Percentiles rank a stretch among this genome's conserved stretches.
Conservation (phyloP, 2,113 vertebrate species). For the Sprattus sprattus region DNA sequence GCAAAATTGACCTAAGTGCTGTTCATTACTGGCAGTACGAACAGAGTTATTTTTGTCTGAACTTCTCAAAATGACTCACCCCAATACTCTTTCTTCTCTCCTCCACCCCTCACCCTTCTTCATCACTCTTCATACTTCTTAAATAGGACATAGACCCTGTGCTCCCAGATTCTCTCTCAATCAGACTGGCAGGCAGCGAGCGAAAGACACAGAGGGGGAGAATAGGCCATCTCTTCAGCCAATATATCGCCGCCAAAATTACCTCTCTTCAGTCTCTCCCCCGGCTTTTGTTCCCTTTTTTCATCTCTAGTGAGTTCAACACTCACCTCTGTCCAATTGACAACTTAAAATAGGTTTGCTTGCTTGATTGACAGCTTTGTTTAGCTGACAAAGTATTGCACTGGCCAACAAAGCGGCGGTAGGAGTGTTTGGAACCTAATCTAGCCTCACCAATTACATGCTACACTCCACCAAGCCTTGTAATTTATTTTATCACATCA, state of each 20-base stretch:
- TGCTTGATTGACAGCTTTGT: constrained; percentile 69
- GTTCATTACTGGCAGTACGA: not conserved
- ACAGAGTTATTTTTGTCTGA: constrained; percentile 7
- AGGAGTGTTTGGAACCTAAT: constrained; percentile 70
- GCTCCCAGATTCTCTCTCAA: not conserved
- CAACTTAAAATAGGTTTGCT: constrained; percentile 74
- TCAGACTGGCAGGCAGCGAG: constrained; percentile 27
- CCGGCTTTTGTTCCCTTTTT: not conserved
- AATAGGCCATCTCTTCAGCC: not conserved
- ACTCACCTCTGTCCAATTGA: constrained; percentile 72
- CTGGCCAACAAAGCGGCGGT: constrained; percentile 64
- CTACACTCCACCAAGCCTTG: constrained; percentile 57
- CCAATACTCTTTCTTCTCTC: not conserved
- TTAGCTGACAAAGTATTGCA: constrained; percentile 68
- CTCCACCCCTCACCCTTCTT: constrained; percentile 6
- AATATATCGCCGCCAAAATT: not conserved
- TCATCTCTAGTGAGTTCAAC: constrained; percentile 38
- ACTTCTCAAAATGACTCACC: not conserved
- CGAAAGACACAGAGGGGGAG: not conserved
- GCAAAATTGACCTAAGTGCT: not conserved
- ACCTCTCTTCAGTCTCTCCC: not conserved
- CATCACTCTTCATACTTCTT: constrained; percentile 20
- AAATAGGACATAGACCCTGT: not conserved
- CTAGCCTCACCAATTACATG: constrained; percentile 66
- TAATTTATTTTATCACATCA: constrained; percentile 63